A percentile compares a stretch with the other conserved stretches of the same genome.
These are phyloP conservation scores for Eupeodes luniger DNA, from an alignment of 2,888 invertebrate species.

Conservation along the genomic window DNA sequence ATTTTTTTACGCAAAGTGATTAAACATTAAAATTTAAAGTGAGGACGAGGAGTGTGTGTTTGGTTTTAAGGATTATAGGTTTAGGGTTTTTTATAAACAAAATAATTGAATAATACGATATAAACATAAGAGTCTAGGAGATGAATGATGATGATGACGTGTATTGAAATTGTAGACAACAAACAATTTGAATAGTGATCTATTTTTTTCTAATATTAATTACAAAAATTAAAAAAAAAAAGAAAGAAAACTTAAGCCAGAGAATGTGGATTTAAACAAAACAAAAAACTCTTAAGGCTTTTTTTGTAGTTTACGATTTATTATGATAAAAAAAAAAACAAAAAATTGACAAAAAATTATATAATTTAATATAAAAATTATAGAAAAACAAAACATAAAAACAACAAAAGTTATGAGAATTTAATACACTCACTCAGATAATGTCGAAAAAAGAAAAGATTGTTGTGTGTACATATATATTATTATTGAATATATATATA, in stretches of 20 bases:
- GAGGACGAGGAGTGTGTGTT: constrained; percentile 45
- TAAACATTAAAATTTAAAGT: neutral
- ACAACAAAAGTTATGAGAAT: constrained; percentile 58
- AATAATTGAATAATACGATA: constrained; percentile 66
- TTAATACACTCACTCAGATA: constrained; percentile 73
- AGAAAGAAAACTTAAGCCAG: constrained; percentile 5
- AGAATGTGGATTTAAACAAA: constrained; percentile 37
- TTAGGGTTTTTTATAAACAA: constrained; percentile 70
- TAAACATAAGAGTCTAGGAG: constrained; percentile 66
- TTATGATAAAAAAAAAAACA: constrained; percentile 45
- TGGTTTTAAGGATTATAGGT: constrained; percentile 69
- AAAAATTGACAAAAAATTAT: constrained; percentile 37
- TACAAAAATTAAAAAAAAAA: constrained; percentile 8
- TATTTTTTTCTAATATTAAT: constrained; percentile 23
- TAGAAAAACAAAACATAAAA: constrained; percentile 39
- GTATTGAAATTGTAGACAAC: constrained; percentile 57
- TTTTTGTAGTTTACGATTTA: constrained; percentile 68
- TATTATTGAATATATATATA: constrained; percentile 66
- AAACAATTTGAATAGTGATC: constrained; percentile 56
- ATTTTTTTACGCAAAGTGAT: constrained; percentile 71
- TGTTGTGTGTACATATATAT: constrained; percentile 72
- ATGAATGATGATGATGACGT: constrained; percentile 34
- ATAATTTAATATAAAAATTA: constrained; percentile 51
- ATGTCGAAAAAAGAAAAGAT: constrained; percentile 75
- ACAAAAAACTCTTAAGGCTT: constrained; percentile 61